Evolutionary conservation across 2,797 vertebrate genomes (phyloP).

Genomic region (Gymnopithys bicolor): DNA sequence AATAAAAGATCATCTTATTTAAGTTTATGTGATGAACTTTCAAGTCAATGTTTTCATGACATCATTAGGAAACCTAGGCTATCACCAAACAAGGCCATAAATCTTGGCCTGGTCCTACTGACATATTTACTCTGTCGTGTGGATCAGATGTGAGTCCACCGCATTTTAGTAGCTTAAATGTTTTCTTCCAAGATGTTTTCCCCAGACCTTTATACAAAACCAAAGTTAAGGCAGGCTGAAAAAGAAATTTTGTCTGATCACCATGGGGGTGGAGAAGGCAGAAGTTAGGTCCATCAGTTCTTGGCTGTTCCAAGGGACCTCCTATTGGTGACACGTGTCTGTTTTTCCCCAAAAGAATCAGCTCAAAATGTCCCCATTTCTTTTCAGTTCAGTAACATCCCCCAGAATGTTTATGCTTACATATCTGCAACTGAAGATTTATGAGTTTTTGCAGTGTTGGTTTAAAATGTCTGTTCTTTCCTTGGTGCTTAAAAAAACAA

Average conservation of each 20-base stretch:
- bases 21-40: background rate
- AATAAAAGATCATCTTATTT: background rate
- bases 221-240: background rate
- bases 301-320: rapidly evolving
- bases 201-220: background rate
- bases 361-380: background rate
- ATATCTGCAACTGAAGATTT: background rate
- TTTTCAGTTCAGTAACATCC: background rate
- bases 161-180: background rate
- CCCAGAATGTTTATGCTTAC: background rate
- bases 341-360: background rate
- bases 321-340: background rate
- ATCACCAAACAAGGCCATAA: rapidly evolving
- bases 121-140: rapidly evolving
- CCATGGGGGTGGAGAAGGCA: rapidly evolving
- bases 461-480: background rate
- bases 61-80: background rate
- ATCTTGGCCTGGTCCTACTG: background rate
- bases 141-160: background rate
- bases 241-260: background rate
- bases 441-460: background rate
- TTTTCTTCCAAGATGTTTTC: background rate
- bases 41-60: background rate
- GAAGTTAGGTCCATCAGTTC: background rate
- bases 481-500: background rate